phyloP scores from a whole-genome alignment of 2,888 invertebrate genomes.

The Baccha elongata region DNA sequence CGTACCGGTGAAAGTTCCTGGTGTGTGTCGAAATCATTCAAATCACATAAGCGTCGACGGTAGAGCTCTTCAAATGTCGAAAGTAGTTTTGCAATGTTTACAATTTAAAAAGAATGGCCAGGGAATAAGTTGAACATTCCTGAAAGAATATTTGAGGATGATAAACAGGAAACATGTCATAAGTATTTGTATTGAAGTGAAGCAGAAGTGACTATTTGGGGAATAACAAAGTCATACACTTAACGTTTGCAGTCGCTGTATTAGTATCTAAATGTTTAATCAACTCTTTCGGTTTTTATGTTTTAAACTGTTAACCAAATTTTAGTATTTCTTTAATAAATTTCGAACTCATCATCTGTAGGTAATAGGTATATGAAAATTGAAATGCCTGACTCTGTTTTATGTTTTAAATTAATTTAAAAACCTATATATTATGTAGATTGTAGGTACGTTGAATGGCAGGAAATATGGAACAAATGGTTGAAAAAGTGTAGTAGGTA shows the following conservation, averaged over 20 bases:
- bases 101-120: constrained; percentile 37
- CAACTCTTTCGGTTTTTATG: neutral
- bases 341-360: too few species aligned
- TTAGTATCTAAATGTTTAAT: constrained; percentile 28
- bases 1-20: neutral
- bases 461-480: too few species aligned
- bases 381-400: too few species aligned
- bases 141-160: neutral
- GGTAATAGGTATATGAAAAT: too few species aligned
- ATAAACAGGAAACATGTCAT: constrained; percentile 42
- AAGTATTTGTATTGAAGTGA: constrained; percentile 44
- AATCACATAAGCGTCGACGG: constrained; percentile 32
- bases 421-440: too few species aligned
- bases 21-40: constrained; percentile 30
- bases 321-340: too few species aligned
- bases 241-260: constrained; percentile 19
- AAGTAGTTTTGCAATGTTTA: constrained; percentile 33
- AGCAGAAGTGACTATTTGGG: constrained; percentile 34
- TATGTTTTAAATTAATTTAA: too few species aligned
- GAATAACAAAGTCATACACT: constrained; percentile 40
- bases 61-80: constrained; percentile 22
- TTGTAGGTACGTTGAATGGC: too few species aligned
- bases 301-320: neutral
- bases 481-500: too few species aligned
- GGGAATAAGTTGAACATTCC: constrained; percentile 36